These are phyloP conservation scores for Ambastaia sidthimunki DNA, from an alignment of 2,797 vertebrate genomes.

Conservation along the genomic window DNA sequence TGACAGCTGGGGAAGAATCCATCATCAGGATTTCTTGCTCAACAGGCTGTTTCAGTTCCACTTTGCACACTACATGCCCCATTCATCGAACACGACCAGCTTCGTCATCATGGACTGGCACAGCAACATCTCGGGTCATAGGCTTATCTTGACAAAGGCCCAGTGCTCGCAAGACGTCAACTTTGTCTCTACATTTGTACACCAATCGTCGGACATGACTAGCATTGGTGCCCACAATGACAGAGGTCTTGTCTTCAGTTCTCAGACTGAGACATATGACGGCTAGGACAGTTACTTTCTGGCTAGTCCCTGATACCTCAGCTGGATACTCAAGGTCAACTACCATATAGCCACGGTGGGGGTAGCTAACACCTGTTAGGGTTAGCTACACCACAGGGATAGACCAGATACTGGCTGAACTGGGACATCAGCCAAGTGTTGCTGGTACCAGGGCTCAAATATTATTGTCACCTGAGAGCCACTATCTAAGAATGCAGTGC, in stretches of 20 bases:
- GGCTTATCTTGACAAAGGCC: too few species aligned
- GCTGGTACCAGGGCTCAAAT: conserved; percentile 34
- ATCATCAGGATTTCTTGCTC: not conserved
- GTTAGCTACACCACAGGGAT: conserved; percentile 37
- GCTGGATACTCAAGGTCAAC: conserved; percentile 6
- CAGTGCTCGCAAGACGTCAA: too few species aligned
- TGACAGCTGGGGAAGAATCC: not conserved
- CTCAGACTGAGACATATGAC: not conserved
- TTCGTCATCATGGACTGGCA: too few species aligned
- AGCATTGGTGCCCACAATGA: not conserved
- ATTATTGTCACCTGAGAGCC: conserved; percentile 49
- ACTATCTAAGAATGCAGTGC: conserved; percentile 29
- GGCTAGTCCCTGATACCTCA: not conserved
- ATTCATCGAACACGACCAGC: too few species aligned
- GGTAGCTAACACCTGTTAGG: conserved; percentile 19
- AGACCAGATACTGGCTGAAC: conserved; percentile 41
- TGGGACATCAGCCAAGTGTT: conserved; percentile 22
- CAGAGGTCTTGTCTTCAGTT: not conserved
- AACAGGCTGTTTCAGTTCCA: too few species aligned
- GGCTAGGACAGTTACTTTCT: not conserved
- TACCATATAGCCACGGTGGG: conserved; percentile 37
- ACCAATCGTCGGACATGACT: too few species aligned
- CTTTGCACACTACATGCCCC: too few species aligned
- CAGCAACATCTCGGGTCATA: too few species aligned
- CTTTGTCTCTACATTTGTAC: too few species aligned